phyloP scores from a whole-genome alignment of 2,113 vertebrate species.

The Rhynchomys soricoides region DNA sequence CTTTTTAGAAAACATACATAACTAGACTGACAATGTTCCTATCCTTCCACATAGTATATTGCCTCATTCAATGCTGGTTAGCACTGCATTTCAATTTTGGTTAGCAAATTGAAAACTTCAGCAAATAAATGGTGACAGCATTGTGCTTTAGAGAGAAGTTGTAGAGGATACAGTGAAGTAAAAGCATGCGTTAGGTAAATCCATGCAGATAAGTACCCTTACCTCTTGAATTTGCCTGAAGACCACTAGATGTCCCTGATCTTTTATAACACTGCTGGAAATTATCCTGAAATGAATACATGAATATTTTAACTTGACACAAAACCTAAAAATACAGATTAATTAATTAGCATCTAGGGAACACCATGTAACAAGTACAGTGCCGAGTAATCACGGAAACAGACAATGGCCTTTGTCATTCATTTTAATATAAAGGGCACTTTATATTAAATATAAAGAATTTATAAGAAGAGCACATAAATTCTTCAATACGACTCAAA shows the following conservation, averaged over 20 bases:
- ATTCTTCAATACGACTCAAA: not conserved
- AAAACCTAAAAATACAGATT: conserved; percentile 40
- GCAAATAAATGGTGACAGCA: not conserved
- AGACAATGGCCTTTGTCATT: not conserved
- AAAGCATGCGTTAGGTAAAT: not conserved
- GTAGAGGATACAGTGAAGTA: not conserved
- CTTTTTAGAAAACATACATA: not conserved
- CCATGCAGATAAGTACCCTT: conserved; percentile 67
- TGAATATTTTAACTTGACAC: conserved; percentile 37
- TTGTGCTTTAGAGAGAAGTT: not conserved
- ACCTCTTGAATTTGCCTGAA: conserved; percentile 90
- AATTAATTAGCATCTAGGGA: not conserved
- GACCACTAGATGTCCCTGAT: conserved; percentile 85
- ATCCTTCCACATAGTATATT: not conserved
- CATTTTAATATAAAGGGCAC: conserved; percentile 26
- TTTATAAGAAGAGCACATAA: not conserved
- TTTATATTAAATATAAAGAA: no score
- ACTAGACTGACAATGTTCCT: not conserved
- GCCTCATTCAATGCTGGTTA: not conserved
- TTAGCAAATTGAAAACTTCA: conserved; percentile 55
- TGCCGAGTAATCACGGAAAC: not conserved
- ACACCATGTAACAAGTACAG: not conserved
- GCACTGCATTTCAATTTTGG: not conserved
- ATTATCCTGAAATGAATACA: conserved; percentile 88
- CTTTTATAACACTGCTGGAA: conserved; percentile 91